A percentile compares a stretch with the other conserved stretches of the same genome.
Evolutionary conservation across 2,888 invertebrate genomes (phyloP).

Genomic region (Lissonota sp.): DNA sequence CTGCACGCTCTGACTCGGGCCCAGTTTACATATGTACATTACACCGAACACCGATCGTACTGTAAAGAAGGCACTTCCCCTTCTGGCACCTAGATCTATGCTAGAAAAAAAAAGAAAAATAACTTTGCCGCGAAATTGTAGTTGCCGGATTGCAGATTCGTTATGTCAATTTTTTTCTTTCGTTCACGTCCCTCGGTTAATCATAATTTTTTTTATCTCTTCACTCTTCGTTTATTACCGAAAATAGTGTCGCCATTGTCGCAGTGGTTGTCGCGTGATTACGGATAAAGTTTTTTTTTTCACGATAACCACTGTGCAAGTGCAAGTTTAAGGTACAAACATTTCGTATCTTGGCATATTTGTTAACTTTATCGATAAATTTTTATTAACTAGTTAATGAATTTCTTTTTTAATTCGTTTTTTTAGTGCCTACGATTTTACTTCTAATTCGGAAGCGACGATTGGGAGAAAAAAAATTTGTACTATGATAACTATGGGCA

Average conservation of each 20-base stretch:
- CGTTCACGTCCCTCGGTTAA: constrained; percentile 2
- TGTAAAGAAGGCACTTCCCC: constrained; percentile 63
- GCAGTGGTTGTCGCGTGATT: constrained; percentile 25
- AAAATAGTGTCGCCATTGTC: constrained; percentile 31
- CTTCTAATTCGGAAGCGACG: constrained; percentile 6
- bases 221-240: constrained; percentile 33
- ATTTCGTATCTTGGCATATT: constrained; percentile 37
- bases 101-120: constrained; percentile 39
- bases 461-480: constrained; percentile 38
- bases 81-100: constrained; percentile 59
- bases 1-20: constrained; percentile 45
- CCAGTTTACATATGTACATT: constrained; percentile 62
- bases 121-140: constrained; percentile 42
- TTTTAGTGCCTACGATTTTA: constrained; percentile 38
- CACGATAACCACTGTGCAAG: constrained; percentile 40
- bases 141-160: constrained; percentile 15
- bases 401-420: constrained; percentile 5
- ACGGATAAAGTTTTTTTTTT: constrained; percentile 26
- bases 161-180: constrained; percentile 9
- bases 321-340: constrained; percentile 43
- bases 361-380: constrained; percentile 46
- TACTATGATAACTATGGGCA: constrained; percentile 38
- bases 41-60: constrained; percentile 56
- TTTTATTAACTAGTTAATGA: constrained; percentile 22
- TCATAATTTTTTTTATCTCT: constrained; percentile 14